These are phyloP conservation scores for Leptonema lineaticorne DNA, from an alignment of 1,140 invertebrate genomes.

Conservation along the genomic window DNA sequence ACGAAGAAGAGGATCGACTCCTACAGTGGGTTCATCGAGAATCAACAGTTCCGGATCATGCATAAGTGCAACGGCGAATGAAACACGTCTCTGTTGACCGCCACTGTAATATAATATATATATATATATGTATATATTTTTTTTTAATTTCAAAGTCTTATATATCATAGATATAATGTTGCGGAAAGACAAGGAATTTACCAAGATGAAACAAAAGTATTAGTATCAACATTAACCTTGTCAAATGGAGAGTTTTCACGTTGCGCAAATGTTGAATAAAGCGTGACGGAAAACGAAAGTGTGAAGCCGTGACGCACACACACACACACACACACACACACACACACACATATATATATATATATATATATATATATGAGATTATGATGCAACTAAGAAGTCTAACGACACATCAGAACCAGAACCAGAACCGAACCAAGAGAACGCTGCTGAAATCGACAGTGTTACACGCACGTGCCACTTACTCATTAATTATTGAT, in stretches of 20 bases:
- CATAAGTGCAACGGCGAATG: slow-evolving; percentile 89
- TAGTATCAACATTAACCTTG: slow-evolving; percentile 15
- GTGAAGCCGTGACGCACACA: background rate
- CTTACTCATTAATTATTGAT: no score
- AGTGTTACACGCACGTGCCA: background rate
- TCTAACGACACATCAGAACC: background rate
- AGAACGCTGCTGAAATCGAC: background rate
- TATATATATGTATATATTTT: no score
- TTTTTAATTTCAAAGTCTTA: no score
- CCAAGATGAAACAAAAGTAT: background rate
- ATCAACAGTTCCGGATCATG: slow-evolving; percentile 92
- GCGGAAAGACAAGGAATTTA: no score
- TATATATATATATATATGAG: no score
- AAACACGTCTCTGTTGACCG: slow-evolving; percentile 88
- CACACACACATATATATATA: no score
- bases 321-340: background rate
- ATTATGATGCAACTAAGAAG: background rate
- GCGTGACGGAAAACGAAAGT: slow-evolving; percentile 23
- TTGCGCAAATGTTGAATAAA: slow-evolving; percentile 21
- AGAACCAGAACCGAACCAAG: background rate
- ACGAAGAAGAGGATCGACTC: slow-evolving; percentile 85
- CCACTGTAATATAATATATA: no score
- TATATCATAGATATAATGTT: no score
- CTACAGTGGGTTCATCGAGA: slow-evolving; percentile 93
- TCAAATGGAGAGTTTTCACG: slow-evolving; percentile 15